These are phyloP conservation scores for Urocyon cinereoargenteus DNA, from an alignment of 2,797 vertebrate species.

Conservation along the genomic window DNA sequence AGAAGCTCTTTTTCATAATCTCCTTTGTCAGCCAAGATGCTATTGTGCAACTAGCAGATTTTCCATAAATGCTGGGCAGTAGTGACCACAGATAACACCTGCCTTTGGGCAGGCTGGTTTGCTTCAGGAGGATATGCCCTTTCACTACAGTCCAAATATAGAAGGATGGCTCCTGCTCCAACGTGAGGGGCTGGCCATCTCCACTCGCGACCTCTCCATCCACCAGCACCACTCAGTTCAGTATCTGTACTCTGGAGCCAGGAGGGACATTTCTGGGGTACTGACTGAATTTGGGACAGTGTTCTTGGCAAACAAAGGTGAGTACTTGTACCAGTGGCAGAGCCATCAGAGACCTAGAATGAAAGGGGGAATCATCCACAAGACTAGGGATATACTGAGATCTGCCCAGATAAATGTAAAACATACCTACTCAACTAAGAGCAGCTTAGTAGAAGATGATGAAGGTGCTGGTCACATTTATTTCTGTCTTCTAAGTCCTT, in stretches of 20 bases:
- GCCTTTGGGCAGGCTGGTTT: neutral
- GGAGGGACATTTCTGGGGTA: neutral
- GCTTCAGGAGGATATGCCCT: neutral
- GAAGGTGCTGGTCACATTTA: neutral
- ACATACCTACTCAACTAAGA: too few relatives aligned
- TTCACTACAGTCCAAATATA: too few relatives aligned
- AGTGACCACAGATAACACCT: too few relatives aligned
- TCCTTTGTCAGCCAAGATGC: neutral
- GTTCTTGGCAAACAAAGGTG: neutral
- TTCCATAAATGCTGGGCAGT: neutral
- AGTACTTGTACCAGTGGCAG: neutral
- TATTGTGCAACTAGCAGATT: too few relatives aligned
- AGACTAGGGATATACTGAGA: neutral
- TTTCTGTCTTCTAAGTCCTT: neutral
- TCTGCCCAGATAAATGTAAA: neutral
- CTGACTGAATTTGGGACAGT: neutral
- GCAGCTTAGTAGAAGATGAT: neutral
- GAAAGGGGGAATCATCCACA: neutral
- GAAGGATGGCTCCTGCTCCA: neutral
- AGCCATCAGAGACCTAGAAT: neutral
- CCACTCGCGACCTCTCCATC: accelerated
- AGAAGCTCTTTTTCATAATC: neutral
- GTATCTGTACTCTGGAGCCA: accelerated
- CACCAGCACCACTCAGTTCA: neutral
- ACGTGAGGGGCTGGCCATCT: accelerated